Evolutionary conservation across 2,797 vertebrate species (phyloP).

Genomic region (Adelosebastes latens): DNA sequence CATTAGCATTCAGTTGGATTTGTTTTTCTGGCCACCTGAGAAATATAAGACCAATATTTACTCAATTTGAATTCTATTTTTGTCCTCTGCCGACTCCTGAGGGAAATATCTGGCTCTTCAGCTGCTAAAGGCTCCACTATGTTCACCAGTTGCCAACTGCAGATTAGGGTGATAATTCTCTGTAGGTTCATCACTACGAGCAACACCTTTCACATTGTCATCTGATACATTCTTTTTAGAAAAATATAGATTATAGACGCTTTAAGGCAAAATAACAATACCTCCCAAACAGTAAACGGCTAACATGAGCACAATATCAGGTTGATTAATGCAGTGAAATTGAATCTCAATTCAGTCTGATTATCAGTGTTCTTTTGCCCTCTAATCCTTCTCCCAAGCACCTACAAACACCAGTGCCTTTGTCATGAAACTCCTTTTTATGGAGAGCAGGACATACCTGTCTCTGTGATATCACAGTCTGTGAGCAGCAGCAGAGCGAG

Average conservation of each 20-base stretch:
- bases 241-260: not conserved
- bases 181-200: too few relatives aligned
- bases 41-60: too few relatives aligned
- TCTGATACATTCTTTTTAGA: not conserved
- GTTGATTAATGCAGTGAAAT: not conserved
- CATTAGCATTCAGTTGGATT: not conserved
- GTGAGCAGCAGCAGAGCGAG: slow-evolving; percentile 93
- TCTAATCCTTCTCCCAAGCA: not conserved
- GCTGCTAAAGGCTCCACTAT: too few relatives aligned
- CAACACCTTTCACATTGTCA: not conserved
- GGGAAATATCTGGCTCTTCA: too few relatives aligned
- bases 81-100: too few relatives aligned
- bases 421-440: too few relatives aligned
- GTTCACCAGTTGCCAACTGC: too few relatives aligned
- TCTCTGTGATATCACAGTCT: slow-evolving; percentile 88
- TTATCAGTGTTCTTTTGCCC: not conserved
- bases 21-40: not conserved
- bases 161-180: too few relatives aligned
- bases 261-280: not conserved
- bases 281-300: too few relatives aligned
- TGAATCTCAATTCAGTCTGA: not conserved
- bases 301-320: not conserved
- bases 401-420: not conserved
- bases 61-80: too few relatives aligned
- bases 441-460: slow-evolving; percentile 71